phyloP scores from a whole-genome alignment of 1,140 invertebrate genomes.

The Drosophila tristis region DNA sequence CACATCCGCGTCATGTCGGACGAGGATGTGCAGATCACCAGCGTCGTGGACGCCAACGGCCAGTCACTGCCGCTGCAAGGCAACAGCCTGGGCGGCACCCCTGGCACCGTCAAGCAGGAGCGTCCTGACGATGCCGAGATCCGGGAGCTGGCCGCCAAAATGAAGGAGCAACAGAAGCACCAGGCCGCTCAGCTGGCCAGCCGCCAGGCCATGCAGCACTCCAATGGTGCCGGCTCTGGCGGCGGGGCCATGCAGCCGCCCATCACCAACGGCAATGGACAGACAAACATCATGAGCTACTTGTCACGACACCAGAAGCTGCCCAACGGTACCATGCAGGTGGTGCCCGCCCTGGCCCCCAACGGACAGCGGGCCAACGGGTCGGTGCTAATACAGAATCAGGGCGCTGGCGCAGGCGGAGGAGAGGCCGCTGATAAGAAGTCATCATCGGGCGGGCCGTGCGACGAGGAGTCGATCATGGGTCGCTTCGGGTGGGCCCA shows the following conservation, averaged over 20 bases:
- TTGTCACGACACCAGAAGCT: conserved; percentile 84
- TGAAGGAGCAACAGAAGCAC: conserved; percentile 91
- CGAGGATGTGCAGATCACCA: conserved; percentile 74
- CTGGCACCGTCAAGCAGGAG: conserved; percentile 89
- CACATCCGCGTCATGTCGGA: conserved; percentile 37
- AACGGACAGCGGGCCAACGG: conserved; percentile 27
- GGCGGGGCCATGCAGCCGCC: conserved; percentile 65
- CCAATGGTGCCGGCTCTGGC: conserved; percentile 62
- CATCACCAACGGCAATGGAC: conserved; percentile 83
- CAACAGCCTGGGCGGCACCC: conserved; percentile 61
- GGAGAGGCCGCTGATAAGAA: conserved; percentile 43
- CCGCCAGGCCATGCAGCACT: conserved; percentile 74
- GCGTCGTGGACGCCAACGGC: conserved; percentile 76
- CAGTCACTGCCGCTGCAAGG: conserved; percentile 73
- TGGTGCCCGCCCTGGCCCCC: conserved; percentile 55
- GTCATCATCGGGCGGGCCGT: conserved; percentile 66
- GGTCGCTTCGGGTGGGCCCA: conserved; percentile 96
- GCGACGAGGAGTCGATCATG: conserved; percentile 91
- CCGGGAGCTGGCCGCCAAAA: conserved; percentile 92
- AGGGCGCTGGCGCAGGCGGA: conserved; percentile 27
- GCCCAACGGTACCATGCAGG: conserved; percentile 79
- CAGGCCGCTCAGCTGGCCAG: conserved; percentile 74
- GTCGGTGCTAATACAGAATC: background rate
- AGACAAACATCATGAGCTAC: conserved; percentile 87
- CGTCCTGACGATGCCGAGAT: conserved; percentile 94